Evolutionary conservation across 2,888 invertebrate species (phyloP).

Genomic region (Aphidius colemani): DNA sequence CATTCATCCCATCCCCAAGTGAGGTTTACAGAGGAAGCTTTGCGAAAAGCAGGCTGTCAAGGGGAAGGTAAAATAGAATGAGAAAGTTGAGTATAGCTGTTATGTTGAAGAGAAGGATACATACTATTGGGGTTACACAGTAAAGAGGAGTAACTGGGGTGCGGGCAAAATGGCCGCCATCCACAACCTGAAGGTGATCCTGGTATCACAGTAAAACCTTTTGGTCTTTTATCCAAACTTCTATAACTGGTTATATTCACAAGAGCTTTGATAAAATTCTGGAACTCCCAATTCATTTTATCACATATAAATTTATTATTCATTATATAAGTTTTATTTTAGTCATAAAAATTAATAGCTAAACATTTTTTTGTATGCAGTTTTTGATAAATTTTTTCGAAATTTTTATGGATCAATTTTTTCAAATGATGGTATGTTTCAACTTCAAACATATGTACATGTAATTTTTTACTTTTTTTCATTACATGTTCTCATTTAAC

Average conservation of each 20-base stretch:
- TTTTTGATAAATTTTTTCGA: too few relatives aligned
- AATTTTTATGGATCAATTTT: too few relatives aligned
- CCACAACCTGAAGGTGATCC: slow-evolving; percentile 46
- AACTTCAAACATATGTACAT: neutral
- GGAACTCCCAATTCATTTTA: too few relatives aligned
- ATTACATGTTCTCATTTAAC: neutral
- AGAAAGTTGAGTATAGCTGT: slow-evolving; percentile 17
- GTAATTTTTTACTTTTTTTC: neutral
- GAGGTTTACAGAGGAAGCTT: slow-evolving; percentile 46
- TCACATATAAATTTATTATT: too few relatives aligned
- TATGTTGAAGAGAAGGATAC: slow-evolving; percentile 21
- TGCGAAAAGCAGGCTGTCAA: slow-evolving; percentile 27
- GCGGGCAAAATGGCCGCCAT: slow-evolving; percentile 55
- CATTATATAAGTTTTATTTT: too few relatives aligned
- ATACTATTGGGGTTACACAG: slow-evolving; percentile 10
- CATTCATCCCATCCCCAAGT: slow-evolving; percentile 46
- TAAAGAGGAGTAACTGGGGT: slow-evolving; percentile 34
- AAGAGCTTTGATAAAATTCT: neutral
- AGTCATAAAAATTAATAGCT: too few relatives aligned
- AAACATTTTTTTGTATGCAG: too few relatives aligned
- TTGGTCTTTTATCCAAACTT: neutral
- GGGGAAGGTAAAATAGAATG: slow-evolving; percentile 12
- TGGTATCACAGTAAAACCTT: slow-evolving; percentile 30
- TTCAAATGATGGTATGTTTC: too few relatives aligned
- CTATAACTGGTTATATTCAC: neutral